phyloP scores from a whole-genome alignment of 2,888 invertebrate genomes.

The Cryptophagus acutangulus region DNA sequence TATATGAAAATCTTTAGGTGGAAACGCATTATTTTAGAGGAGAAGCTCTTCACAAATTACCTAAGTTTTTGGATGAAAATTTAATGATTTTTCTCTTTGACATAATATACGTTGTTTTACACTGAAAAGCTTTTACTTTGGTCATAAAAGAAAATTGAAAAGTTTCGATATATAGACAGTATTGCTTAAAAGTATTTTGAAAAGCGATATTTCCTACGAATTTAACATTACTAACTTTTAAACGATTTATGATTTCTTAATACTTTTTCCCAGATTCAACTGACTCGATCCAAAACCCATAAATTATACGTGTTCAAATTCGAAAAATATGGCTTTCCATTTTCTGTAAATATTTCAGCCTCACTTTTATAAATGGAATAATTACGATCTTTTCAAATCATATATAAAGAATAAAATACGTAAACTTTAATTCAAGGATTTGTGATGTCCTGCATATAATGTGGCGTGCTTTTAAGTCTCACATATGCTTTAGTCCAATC shows the following conservation, averaged over 20 bases:
- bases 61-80: conserved; percentile 36
- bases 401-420: too few relatives aligned
- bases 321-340: too few relatives aligned
- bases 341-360: too few relatives aligned
- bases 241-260: conserved; percentile 17
- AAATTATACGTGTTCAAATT: too few relatives aligned
- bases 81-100: conserved; percentile 37
- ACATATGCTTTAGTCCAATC: too few relatives aligned
- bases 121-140: conserved; percentile 42
- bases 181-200: conserved; percentile 19
- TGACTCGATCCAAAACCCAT: too few relatives aligned
- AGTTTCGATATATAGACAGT: conserved; percentile 22
- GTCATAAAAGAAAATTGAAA: conserved; percentile 40
- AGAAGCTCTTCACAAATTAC: conserved; percentile 13
- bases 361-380: too few relatives aligned
- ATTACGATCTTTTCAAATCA: too few relatives aligned
- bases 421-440: too few relatives aligned
- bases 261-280: conserved; percentile 1
- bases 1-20: conserved; percentile 11
- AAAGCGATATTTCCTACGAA: conserved; percentile 22
- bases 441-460: too few relatives aligned
- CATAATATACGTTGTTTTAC: conserved; percentile 33
- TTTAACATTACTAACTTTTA: conserved; percentile 22
- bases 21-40: conserved; percentile 3
- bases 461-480: too few relatives aligned